A percentile compares a stretch with the other conserved stretches of the same genome.
phyloP scores from a whole-genome alignment of 1,140 invertebrate genomes.

The Ceratoteleas bidentatus region DNA sequence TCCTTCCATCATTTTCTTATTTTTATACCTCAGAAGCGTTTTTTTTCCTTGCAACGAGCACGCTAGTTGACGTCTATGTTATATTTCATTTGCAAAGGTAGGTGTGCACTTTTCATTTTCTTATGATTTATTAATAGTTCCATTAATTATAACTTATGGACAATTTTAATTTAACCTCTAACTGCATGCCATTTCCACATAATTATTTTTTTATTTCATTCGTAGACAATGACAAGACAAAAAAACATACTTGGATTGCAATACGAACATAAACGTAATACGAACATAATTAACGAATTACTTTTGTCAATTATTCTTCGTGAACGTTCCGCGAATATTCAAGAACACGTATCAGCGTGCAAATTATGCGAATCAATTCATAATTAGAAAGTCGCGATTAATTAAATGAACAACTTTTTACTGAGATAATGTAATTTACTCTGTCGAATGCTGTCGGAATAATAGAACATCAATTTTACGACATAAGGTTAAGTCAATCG shows the following conservation, averaged over 20 bases:
- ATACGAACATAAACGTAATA: too few relatives aligned
- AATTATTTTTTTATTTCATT: too few relatives aligned
- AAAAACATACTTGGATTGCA: too few relatives aligned
- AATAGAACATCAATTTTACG: constrained; percentile 39
- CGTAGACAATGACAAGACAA: too few relatives aligned
- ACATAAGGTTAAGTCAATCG: constrained; percentile 15
- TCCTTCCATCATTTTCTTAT: constrained; percentile 65
- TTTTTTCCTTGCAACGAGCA: constrained; percentile 30
- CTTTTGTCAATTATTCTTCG: constrained; percentile 33
- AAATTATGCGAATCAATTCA: constrained; percentile 51
- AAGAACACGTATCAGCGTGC: constrained; percentile 21
- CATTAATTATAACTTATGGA: constrained; percentile 2
- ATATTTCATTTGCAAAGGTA: constrained; percentile 61
- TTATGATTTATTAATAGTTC: constrained; percentile 25
- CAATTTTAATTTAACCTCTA: too few relatives aligned
- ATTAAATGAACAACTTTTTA: constrained; percentile 48
- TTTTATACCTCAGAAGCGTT: constrained; percentile 18
- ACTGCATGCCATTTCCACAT: too few relatives aligned
- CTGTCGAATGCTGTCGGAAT: constrained; percentile 21
- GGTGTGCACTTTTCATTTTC: constrained; percentile 57
- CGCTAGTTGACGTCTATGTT: constrained; percentile 35
- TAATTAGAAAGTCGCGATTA: constrained; percentile 33
- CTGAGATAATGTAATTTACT: constrained; percentile 38
- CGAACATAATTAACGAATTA: too few relatives aligned
- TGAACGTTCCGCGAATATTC: constrained; percentile 8